phyloP scores from a whole-genome alignment of 2,888 invertebrate genomes.

The Blomia tropicalis region DNA sequence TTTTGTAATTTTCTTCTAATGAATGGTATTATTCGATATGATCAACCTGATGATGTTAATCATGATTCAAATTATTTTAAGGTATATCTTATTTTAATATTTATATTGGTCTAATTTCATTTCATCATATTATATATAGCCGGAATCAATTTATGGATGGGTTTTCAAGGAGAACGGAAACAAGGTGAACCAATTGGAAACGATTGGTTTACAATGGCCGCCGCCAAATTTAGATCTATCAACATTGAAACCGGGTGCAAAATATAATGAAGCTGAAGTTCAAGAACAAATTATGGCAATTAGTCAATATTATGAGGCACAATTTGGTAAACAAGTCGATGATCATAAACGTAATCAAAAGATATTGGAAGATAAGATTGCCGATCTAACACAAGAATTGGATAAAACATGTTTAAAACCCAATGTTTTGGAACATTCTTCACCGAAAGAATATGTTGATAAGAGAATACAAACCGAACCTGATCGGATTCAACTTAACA shows the following conservation, averaged over 20 bases:
- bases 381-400: neutral
- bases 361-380: neutral
- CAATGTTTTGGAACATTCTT: neutral
- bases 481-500: neutral
- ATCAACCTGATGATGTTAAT: neutral
- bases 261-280: neutral
- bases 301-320: neutral
- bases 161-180: neutral
- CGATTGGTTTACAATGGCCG: neutral
- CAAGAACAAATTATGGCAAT: neutral
- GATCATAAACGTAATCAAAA: neutral
- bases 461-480: constrained; percentile 1
- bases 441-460: neutral
- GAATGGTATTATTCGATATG: constrained; percentile 26
- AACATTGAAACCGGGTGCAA: neutral
- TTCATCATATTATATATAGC: neutral
- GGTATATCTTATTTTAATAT: too few relatives aligned
- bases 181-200: neutral
- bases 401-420: neutral
- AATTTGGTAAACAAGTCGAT: neutral
- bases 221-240: neutral
- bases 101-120: neutral
- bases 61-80: neutral
- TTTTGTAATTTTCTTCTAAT: constrained; percentile 20
- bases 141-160: neutral